Conservation (phyloP, 2,797 vertebrate genomes). For the Pangasius larnaudii region DNA sequence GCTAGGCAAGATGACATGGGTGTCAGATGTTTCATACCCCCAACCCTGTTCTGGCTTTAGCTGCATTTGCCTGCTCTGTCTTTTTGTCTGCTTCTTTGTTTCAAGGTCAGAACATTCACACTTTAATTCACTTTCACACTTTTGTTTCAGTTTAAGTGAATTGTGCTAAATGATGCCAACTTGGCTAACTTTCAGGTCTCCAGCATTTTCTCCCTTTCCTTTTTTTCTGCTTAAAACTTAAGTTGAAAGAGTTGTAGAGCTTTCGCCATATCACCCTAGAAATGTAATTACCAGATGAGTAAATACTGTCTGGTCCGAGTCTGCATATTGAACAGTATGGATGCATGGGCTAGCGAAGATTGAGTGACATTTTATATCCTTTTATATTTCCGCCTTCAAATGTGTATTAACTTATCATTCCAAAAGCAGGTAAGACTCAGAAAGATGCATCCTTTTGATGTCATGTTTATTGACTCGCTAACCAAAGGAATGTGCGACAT, state of each 20-base stretch:
- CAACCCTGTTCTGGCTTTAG: not conserved
- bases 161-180: constrained; percentile 6
- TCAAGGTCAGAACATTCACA: not conserved
- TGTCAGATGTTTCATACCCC: not conserved
- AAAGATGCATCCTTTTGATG: constrained; percentile 77
- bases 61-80: not conserved
- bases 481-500: constrained; percentile 59
- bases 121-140: not conserved
- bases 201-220: not conserved
- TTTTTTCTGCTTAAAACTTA: constrained; percentile 30
- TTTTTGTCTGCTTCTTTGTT: not conserved
- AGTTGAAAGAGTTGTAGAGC: constrained; percentile 48
- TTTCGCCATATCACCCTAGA: constrained; percentile 48
- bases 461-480: constrained; percentile 71
- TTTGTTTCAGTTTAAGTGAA: not conserved
- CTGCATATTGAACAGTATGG: constrained; percentile 42
- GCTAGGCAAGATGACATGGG: constrained; percentile 17
- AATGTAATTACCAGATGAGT: constrained; percentile 57
- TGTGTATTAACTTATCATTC: constrained; percentile 76
- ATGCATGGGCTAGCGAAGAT: constrained; percentile 63
- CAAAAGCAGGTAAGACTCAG: constrained; percentile 77
- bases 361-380: constrained; percentile 77
- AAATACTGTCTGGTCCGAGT: constrained; percentile 47
- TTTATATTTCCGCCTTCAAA: constrained; percentile 77
- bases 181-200: constrained; percentile 19